Conservation (phyloP, 2,888 invertebrate species). For the Hetaerina titia region DNA sequence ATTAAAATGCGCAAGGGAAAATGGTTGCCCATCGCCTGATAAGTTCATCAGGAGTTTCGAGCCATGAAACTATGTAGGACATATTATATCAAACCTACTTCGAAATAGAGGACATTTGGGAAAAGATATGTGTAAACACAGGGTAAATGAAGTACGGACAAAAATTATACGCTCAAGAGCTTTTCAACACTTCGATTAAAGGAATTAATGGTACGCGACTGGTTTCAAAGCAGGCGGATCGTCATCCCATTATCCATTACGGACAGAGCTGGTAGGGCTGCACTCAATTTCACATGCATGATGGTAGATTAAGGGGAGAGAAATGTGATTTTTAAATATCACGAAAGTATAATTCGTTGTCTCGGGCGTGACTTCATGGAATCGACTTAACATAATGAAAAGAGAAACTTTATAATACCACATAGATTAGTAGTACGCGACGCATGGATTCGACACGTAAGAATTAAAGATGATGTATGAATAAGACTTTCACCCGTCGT, state of each 20-base stretch:
- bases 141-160: background rate
- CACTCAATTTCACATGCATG: background rate
- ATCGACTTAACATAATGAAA: too few relatives aligned
- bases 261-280: background rate
- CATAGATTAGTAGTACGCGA: too few relatives aligned
- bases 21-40: background rate
- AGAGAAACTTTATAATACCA: too few relatives aligned
- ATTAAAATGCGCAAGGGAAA: background rate
- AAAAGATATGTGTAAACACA: background rate
- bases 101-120: background rate
- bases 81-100: background rate
- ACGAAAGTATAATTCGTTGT: too few relatives aligned
- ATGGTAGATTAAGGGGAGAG: background rate
- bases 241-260: background rate
- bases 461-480: too few relatives aligned
- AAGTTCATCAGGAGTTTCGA: background rate
- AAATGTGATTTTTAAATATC: background rate
- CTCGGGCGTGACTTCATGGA: too few relatives aligned
- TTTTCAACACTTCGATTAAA: background rate
- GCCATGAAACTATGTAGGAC: background rate
- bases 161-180: background rate
- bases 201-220: background rate
- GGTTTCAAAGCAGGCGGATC: background rate
- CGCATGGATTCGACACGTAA: too few relatives aligned
- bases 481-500: too few relatives aligned